A percentile compares a stretch with the other conserved stretches of the same genome.
These are phyloP conservation scores for Lamprotornis superbus DNA, from an alignment of 2,113 vertebrate species.

Conservation along the genomic window DNA sequence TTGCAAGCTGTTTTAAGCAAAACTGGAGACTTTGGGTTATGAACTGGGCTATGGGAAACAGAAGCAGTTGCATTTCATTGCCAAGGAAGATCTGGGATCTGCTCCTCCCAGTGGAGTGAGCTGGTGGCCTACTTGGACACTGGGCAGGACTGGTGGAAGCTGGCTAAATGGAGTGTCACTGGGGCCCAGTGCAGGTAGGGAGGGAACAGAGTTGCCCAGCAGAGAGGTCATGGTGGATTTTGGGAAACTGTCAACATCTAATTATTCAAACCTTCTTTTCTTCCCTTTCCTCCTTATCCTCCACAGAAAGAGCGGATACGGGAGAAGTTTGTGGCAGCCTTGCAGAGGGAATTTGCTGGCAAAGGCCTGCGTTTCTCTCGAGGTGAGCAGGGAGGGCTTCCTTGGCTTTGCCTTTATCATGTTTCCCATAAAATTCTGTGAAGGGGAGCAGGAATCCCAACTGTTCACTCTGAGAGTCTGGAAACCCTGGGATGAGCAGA, in stretches of 20 bases:
- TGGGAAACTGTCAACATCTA: not conserved
- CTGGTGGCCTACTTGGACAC: not conserved
- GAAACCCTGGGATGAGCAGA: not conserved
- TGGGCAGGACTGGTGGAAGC: not conserved
- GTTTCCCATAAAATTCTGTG: not conserved
- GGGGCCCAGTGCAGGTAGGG: not conserved
- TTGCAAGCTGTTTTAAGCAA: not conserved
- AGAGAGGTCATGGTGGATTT: not conserved
- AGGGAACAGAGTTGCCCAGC: not conserved
- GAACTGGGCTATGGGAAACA: not conserved
- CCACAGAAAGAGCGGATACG: slow-evolving; percentile 91
- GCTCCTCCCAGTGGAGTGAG: not conserved
- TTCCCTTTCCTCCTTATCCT: not conserved
- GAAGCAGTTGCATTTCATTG: not conserved
- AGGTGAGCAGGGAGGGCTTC: slow-evolving; percentile 74
- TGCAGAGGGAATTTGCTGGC: slow-evolving; percentile 93
- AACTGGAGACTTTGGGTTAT: not conserved
- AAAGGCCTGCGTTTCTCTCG: slow-evolving; percentile 92
- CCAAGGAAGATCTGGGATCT: not conserved
- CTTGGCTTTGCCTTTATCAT: not conserved
- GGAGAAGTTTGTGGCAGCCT: slow-evolving; percentile 94
- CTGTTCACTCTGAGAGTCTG: not conserved
- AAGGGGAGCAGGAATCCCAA: not conserved
- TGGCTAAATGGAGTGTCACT: not conserved
- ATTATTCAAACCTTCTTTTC: not conserved